phyloP scores from a whole-genome alignment of 1,140 invertebrate species.

The Triops cancriformis region DNA sequence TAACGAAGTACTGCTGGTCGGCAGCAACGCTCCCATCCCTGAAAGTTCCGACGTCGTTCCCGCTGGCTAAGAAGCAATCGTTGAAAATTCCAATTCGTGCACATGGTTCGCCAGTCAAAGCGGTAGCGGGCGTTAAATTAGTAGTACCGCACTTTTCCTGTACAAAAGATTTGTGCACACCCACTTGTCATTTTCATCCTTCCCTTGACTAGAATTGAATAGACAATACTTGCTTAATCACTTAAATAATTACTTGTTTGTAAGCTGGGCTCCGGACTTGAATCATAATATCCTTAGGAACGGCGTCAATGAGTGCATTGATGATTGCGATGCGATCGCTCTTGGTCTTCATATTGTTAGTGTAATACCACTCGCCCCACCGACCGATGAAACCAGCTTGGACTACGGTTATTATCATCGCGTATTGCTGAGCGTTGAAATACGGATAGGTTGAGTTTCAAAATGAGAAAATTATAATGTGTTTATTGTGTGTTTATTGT shows the following conservation, averaged over 20 bases:
- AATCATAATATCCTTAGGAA: slow-evolving; percentile 14
- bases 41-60: slow-evolving; percentile 17
- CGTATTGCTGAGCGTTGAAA: background rate
- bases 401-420: slow-evolving; percentile 13
- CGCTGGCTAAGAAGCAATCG: slow-evolving; percentile 23
- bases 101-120: background rate
- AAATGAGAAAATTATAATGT: background rate
- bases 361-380: slow-evolving; percentile 27
- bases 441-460: background rate
- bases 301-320: slow-evolving; percentile 9
- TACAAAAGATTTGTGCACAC: background rate
- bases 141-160: background rate
- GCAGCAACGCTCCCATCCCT: background rate
- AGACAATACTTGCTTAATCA: too few species aligned
- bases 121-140: background rate
- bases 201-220: too few species aligned
- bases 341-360: slow-evolving; percentile 15
- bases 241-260: slow-evolving; percentile 24
- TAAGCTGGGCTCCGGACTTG: slow-evolving; percentile 8
- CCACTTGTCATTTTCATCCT: background rate
- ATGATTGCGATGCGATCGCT: slow-evolving; percentile 12
- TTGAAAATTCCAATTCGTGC: slow-evolving; percentile 25
- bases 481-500: background rate
- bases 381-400: slow-evolving; percentile 22
- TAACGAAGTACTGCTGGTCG: background rate